These are phyloP conservation scores for Beaufortia kweichowensis DNA, from an alignment of 2,113 vertebrate species.

Conservation along the genomic window DNA sequence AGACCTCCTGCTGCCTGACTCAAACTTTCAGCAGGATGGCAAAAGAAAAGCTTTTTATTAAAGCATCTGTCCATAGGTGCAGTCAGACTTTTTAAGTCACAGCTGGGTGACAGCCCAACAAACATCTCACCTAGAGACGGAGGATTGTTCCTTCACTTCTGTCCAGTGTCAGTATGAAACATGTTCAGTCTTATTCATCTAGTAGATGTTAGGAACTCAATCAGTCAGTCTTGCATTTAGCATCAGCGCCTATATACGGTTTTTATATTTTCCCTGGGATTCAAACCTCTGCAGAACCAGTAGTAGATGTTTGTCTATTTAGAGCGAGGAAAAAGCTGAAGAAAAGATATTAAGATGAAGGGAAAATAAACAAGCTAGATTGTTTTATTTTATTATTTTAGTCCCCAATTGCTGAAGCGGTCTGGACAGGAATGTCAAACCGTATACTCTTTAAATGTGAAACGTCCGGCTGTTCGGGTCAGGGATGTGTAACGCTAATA, in stretches of 20 bases:
- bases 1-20: not conserved
- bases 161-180: not conserved
- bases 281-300: too few relatives aligned
- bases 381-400: too few relatives aligned
- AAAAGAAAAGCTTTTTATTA: constrained; percentile 19
- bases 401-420: too few relatives aligned
- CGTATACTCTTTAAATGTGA: too few relatives aligned
- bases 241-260: not conserved
- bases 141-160: constrained; percentile 8
- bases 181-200: not conserved
- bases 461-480: too few relatives aligned
- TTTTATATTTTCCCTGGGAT: too few relatives aligned
- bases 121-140: constrained; percentile 4
- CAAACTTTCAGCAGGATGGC: not conserved
- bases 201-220: not conserved
- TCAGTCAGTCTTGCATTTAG: not conserved
- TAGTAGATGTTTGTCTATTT: too few relatives aligned
- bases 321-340: too few relatives aligned
- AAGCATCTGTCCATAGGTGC: constrained; percentile 25
- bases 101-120: constrained; percentile 10
- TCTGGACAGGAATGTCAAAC: too few relatives aligned
- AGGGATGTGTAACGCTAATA: too few relatives aligned
- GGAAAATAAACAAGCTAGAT: too few relatives aligned
- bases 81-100: constrained; percentile 14
- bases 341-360: too few relatives aligned